Conservation (phyloP, 2,113 vertebrate genomes). For the Hemibates koningsi region DNA sequence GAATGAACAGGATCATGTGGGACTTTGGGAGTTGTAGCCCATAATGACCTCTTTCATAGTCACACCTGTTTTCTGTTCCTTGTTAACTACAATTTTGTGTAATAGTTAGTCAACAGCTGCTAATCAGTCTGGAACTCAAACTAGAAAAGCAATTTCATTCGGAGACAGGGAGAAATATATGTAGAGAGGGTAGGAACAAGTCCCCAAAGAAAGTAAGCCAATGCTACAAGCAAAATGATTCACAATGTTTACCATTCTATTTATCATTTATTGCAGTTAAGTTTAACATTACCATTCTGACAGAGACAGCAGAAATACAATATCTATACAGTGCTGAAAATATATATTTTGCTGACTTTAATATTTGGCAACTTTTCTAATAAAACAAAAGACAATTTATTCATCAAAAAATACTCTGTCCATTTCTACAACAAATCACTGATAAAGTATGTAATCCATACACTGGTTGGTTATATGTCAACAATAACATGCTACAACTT, state of each 20-base stretch:
- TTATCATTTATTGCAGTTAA: constrained; percentile 37
- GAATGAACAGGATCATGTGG: not conserved
- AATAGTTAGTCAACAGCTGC: not conserved
- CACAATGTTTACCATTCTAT: not conserved
- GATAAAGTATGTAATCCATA: not conserved
- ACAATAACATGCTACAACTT: not conserved
- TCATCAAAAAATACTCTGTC: constrained; percentile 55
- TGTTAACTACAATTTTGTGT: not conserved
- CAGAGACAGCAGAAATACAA: constrained; percentile 16
- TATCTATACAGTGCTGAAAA: constrained; percentile 38
- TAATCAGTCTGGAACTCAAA: not conserved
- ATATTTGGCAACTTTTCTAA: constrained; percentile 37
- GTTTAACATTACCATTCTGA: constrained; percentile 7
- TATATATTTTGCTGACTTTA: constrained; percentile 34
- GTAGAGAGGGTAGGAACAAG: not conserved
- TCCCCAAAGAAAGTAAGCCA: not conserved
- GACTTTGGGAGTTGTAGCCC: not conserved
- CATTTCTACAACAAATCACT: constrained; percentile 27
- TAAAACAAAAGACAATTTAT: constrained; percentile 36
- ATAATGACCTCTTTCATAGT: not conserved
- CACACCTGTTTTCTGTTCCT: not conserved
- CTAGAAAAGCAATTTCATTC: not conserved
- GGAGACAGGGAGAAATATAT: not conserved
- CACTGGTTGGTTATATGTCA: not conserved
- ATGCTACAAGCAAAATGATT: not conserved